Conservation (phyloP, 35 echinoderm and acorn worm genomes). For the Anneissia japonica region DNA sequence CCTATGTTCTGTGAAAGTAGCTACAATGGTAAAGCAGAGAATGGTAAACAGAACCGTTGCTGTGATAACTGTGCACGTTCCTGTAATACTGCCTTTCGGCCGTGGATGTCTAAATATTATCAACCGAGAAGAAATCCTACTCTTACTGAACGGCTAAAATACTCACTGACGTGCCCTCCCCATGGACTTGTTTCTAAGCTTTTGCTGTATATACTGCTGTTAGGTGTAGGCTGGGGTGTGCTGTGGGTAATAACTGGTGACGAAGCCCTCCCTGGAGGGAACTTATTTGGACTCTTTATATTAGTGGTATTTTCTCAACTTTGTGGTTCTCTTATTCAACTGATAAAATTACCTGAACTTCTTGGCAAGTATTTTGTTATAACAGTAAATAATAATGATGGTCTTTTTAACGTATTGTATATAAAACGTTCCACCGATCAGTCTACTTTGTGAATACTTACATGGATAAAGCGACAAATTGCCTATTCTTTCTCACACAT, state of each 20-base stretch:
- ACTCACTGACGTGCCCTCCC: constrained; percentile 47
- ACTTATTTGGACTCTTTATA: constrained; percentile 80
- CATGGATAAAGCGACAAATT: too few relatives aligned
- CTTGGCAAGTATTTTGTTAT: constrained; percentile 46
- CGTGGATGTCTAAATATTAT: background rate
- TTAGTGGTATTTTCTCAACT: constrained; percentile 49
- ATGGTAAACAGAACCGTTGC: background rate
- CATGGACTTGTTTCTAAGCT: constrained; percentile 30
- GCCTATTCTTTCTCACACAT: too few relatives aligned
- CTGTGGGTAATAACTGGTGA: constrained; percentile 71
- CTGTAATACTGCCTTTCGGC: background rate
- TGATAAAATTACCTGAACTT: constrained; percentile 67
- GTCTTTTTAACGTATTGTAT: background rate
- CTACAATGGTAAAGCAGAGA: background rate
- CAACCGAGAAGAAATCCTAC: background rate
- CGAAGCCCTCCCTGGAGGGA: constrained; percentile 76
- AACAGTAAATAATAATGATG: too few relatives aligned
- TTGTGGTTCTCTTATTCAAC: constrained; percentile 58
- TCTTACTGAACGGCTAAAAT: background rate
- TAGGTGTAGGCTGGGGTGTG: constrained; percentile 51
- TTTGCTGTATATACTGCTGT: constrained; percentile 34
- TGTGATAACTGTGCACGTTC: background rate
- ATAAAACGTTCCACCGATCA: background rate
- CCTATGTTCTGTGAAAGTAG: too few relatives aligned
- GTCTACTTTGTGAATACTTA: too few relatives aligned